Evolutionary conservation across 2,888 invertebrate species (phyloP).

Genomic region (Lithophane leautieri): DNA sequence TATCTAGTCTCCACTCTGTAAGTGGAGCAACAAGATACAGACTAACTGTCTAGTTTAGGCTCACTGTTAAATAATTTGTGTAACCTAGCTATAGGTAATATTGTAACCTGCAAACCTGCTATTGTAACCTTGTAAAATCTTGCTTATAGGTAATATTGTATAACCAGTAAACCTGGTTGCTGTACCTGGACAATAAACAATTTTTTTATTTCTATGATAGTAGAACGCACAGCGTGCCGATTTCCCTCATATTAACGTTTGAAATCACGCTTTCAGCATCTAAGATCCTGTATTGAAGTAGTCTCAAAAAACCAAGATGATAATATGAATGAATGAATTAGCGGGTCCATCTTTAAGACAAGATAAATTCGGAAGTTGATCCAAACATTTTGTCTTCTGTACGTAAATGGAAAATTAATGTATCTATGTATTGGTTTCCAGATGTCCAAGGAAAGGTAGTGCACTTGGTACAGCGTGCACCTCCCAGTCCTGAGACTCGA

Average conservation of each 20-base stretch:
- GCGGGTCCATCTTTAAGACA: not conserved
- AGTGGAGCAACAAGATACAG: no score
- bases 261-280: not conserved
- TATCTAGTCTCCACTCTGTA: no score
- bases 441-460: slow-evolving; percentile 98
- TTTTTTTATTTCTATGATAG: no score
- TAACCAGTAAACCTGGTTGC: no score
- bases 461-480: slow-evolving; percentile 97
- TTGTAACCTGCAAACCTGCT: no score
- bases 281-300: not conserved
- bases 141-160: no score
- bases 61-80: no score
- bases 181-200: no score
- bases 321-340: not conserved
- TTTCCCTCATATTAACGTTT: not conserved
- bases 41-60: no score
- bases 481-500: slow-evolving; percentile 89
- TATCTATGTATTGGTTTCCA: slow-evolving; percentile 70
- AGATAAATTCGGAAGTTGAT: not conserved
- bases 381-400: not conserved
- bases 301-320: not conserved
- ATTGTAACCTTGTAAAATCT: no score
- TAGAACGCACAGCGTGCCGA: no score
- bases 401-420: not conserved
- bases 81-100: no score